A percentile compares a stretch with the other conserved stretches of the same genome.
These are phyloP conservation scores for Psilanteris sp. DNA, from an alignment of 1,140 invertebrate species.

Conservation along the genomic window DNA sequence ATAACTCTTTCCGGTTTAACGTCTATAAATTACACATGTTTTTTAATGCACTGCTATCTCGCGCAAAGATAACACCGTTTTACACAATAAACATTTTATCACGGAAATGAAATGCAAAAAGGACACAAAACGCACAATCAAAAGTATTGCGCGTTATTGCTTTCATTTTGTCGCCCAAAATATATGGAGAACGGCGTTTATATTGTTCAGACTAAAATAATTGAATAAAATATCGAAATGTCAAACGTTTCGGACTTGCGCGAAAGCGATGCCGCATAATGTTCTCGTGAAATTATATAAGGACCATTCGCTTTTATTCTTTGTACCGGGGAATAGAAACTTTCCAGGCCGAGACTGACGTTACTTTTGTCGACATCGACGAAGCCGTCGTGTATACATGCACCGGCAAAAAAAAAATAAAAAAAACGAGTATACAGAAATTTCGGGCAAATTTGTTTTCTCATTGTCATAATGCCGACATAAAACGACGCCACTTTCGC, in stretches of 20 bases:
- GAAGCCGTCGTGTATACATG: conserved; percentile 24
- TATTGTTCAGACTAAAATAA: conserved; percentile 14
- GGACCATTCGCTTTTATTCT: conserved; percentile 25
- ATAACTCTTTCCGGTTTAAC: too few relatives aligned
- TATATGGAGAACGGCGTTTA: neutral
- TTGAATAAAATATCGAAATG: conserved; percentile 23
- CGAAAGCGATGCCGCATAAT: conserved; percentile 26
- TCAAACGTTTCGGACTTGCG: conserved; percentile 21
- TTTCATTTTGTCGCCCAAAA: neutral
- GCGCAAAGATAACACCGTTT: too few relatives aligned
- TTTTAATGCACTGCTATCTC: too few relatives aligned
- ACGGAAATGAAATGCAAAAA: too few relatives aligned
- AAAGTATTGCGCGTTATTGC: too few relatives aligned
- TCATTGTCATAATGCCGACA: conserved; percentile 49
- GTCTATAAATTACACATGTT: too few relatives aligned
- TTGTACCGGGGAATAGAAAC: conserved; percentile 19
- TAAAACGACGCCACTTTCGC: conserved; percentile 20
- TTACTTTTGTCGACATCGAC: conserved; percentile 39
- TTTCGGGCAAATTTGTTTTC: conserved; percentile 45
- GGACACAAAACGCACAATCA: too few relatives aligned
- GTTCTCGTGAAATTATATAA: conserved; percentile 27
- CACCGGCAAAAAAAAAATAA: conserved; percentile 23
- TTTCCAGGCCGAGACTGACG: conserved; percentile 36
- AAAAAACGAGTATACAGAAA: conserved; percentile 42
- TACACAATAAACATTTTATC: too few relatives aligned